A percentile compares a stretch with the other conserved stretches of the same genome.
These are phyloP conservation scores for Gopherus evgoodei DNA, from an alignment of 2,113 vertebrate genomes.

Conservation along the genomic window DNA sequence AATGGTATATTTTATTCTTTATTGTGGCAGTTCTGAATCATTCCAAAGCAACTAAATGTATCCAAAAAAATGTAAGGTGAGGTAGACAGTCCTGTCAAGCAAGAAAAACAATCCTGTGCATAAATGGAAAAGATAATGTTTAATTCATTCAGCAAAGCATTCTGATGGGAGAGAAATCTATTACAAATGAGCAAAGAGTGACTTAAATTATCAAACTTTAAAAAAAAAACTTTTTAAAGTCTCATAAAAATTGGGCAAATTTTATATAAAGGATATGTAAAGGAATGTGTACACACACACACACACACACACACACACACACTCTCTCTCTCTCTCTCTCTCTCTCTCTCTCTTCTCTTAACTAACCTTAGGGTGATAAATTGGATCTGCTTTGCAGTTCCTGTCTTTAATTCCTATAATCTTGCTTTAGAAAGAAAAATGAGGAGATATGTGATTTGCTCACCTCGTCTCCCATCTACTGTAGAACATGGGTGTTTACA, in stretches of 20 bases:
- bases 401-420: background rate
- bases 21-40: background rate
- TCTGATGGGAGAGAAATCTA: background rate
- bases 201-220: background rate
- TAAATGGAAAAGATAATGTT: background rate
- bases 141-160: background rate
- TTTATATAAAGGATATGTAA: background rate
- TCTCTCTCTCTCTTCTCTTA: background rate
- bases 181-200: background rate
- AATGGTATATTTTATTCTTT: conserved; percentile 5
- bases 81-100: background rate
- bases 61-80: background rate
- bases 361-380: background rate
- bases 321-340: too few species aligned
- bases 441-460: fast-evolving
- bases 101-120: background rate
- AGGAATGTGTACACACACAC: background rate
- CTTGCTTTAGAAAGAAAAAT: background rate
- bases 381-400: background rate
- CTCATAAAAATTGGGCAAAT: background rate
- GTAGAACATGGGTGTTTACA: background rate
- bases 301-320: too few species aligned
- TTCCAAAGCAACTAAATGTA: background rate
- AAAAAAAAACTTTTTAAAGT: background rate
- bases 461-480: background rate